These are phyloP conservation scores for Drosophila eugracilis DNA, from an alignment of 1,140 invertebrate genomes.

Conservation along the genomic window DNA sequence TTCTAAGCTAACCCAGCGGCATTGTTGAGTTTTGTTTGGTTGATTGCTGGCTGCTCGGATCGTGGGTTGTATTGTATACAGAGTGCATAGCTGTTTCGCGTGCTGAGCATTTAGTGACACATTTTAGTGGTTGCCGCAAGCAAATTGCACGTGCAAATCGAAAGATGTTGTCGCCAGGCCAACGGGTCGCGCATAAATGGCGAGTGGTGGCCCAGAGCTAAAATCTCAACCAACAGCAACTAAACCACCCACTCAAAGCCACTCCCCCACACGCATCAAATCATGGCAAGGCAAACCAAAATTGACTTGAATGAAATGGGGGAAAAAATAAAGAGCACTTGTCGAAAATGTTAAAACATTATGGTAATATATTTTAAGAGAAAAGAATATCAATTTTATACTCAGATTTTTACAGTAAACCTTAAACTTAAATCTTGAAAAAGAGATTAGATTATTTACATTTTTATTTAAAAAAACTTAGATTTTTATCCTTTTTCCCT, in stretches of 20 bases:
- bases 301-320: constrained; percentile 61
- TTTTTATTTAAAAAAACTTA: background rate
- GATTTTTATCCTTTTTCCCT: background rate
- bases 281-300: constrained; percentile 63
- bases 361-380: no score
- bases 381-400: background rate
- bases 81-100: constrained; percentile 8
- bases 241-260: background rate
- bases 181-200: constrained; percentile 14
- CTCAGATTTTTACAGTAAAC: background rate
- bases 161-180: constrained; percentile 66
- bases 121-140: constrained; percentile 59
- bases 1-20: constrained; percentile 4
- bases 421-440: background rate
- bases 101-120: constrained; percentile 65
- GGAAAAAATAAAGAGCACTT: constrained; percentile 11
- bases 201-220: constrained; percentile 5
- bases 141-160: constrained; percentile 76
- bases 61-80: constrained; percentile 7
- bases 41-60: constrained; percentile 28
- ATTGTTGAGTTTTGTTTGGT: constrained; percentile 50
- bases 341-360: background rate
- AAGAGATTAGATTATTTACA: no score
- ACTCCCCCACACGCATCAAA: constrained; percentile 48
- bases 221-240: background rate